phyloP scores from a whole-genome alignment of 2,888 invertebrate genomes.

The Pilophorus perplexus region DNA sequence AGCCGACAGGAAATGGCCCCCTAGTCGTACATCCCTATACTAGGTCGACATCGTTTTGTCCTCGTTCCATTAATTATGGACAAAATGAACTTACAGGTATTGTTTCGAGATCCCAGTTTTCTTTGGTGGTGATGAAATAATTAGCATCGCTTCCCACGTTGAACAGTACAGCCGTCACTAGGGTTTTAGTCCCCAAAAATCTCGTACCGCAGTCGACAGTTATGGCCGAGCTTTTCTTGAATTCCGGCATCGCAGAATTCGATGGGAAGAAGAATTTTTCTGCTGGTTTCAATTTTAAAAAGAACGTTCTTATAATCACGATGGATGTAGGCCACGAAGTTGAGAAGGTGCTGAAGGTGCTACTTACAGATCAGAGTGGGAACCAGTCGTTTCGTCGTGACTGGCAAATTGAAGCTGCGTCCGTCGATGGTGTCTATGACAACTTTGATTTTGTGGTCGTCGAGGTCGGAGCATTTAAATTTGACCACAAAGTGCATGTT shows the following conservation, averaged over 20 bases:
- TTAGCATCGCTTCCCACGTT: slow-evolving; percentile 38
- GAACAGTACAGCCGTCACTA: background rate
- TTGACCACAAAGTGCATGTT: slow-evolving; percentile 17
- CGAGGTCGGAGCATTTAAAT: slow-evolving; percentile 23
- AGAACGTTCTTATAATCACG: too few relatives aligned
- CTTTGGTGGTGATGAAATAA: slow-evolving; percentile 39
- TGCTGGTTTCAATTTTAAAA: slow-evolving; percentile 5
- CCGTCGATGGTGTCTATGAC: background rate
- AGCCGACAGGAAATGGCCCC: too few relatives aligned
- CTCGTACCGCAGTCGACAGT: slow-evolving; percentile 38
- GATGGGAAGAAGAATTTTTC: slow-evolving; percentile 27
- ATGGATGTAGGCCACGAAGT: background rate
- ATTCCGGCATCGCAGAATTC: background rate
- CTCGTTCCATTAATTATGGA: too few relatives aligned
- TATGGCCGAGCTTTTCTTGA: slow-evolving; percentile 26
- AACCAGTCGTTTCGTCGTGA: slow-evolving; percentile 8
- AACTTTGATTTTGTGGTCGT: slow-evolving; percentile 1
- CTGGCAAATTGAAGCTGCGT: background rate
- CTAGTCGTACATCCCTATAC: too few relatives aligned
- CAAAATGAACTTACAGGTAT: slow-evolving; percentile 40
- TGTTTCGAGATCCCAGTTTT: slow-evolving; percentile 26
- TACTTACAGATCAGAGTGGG: slow-evolving; percentile 33
- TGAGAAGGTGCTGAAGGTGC: background rate
- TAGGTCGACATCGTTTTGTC: too few relatives aligned
- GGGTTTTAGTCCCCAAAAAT: slow-evolving; percentile 18